These are phyloP conservation scores for Sebastolobus alascanus DNA, from an alignment of 2,797 vertebrate species.

Conservation along the genomic window DNA sequence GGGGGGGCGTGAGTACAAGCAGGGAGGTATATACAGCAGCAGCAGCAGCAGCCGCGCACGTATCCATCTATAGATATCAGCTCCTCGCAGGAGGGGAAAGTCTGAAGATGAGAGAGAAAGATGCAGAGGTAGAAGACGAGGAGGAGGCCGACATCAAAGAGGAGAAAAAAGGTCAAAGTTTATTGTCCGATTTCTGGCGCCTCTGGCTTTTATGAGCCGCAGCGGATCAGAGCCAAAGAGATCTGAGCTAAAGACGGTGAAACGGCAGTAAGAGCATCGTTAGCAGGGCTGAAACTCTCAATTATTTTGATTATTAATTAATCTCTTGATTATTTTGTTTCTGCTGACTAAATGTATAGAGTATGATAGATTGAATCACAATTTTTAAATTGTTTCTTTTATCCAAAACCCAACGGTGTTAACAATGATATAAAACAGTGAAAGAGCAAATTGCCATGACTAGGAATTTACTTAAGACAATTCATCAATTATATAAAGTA, in stretches of 20 bases:
- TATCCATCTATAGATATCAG: constrained; percentile 51
- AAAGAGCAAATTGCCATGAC: not conserved
- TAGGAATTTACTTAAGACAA: too few species aligned
- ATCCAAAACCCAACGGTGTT: not conserved
- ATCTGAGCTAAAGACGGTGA: constrained; percentile 7
- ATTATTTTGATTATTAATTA: not conserved
- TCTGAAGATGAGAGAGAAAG: constrained; percentile 53
- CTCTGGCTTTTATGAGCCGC: constrained; percentile 35
- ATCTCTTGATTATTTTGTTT: not conserved
- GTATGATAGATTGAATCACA: not conserved
- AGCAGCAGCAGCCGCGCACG: constrained; percentile 10
- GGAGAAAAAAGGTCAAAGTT: constrained; percentile 60
- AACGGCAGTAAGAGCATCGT: not conserved
- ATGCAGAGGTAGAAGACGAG: constrained; percentile 42
- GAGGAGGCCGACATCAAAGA: constrained; percentile 53
- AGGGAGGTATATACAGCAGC: constrained; percentile 32
- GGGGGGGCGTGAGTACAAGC: not conserved
- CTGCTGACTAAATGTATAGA: not conserved
- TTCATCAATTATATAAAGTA: not conserved
- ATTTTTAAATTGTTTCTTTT: too few species aligned
- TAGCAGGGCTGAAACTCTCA: not conserved
- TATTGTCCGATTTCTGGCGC: constrained; percentile 41
- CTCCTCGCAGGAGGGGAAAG: constrained; percentile 32
- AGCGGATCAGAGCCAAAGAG: not conserved
- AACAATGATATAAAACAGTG: not conserved